These are phyloP conservation scores for Altica lythri DNA, from an alignment of 2,888 invertebrate genomes.

Conservation along the genomic window DNA sequence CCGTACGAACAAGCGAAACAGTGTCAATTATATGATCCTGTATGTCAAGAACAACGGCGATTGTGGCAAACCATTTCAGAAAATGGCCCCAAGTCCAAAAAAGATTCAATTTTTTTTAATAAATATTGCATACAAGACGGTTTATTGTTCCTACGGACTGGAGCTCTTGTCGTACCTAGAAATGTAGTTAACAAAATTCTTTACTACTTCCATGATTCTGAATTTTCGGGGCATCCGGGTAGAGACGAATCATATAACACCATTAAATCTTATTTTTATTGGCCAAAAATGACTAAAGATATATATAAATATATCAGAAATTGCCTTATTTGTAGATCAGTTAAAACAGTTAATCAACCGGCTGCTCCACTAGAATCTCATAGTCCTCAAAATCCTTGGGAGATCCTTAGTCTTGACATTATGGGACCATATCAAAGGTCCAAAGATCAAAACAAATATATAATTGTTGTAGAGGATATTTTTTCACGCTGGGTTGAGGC, in stretches of 20 bases:
- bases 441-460: constrained; percentile 8
- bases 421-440: constrained; percentile 22
- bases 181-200: neutral
- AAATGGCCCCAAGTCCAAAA: too few species aligned
- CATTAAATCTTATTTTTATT: constrained; percentile 36
- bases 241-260: constrained; percentile 36
- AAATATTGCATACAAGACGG: too few species aligned
- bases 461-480: constrained; percentile 9
- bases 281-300: too few species aligned
- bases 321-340: constrained; percentile 13
- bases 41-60: too few species aligned
- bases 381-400: constrained; percentile 4
- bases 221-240: constrained; percentile 35
- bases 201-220: constrained; percentile 14
- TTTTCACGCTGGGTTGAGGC: constrained; percentile 23
- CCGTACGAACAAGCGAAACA: too few species aligned
- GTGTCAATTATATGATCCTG: too few species aligned
- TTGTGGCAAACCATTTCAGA: too few species aligned
- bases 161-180: neutral
- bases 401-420: constrained; percentile 10
- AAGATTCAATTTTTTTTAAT: too few species aligned
- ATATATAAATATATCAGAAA: constrained; percentile 17
- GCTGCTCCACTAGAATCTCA: constrained; percentile 6
- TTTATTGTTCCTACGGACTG: too few species aligned
- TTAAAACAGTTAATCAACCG: constrained; percentile 2